A percentile compares a stretch with the other conserved stretches of the same genome.
These are phyloP conservation scores for Uromys caudimaculatus DNA, from an alignment of 2,797 vertebrate genomes.

Conservation along the genomic window DNA sequence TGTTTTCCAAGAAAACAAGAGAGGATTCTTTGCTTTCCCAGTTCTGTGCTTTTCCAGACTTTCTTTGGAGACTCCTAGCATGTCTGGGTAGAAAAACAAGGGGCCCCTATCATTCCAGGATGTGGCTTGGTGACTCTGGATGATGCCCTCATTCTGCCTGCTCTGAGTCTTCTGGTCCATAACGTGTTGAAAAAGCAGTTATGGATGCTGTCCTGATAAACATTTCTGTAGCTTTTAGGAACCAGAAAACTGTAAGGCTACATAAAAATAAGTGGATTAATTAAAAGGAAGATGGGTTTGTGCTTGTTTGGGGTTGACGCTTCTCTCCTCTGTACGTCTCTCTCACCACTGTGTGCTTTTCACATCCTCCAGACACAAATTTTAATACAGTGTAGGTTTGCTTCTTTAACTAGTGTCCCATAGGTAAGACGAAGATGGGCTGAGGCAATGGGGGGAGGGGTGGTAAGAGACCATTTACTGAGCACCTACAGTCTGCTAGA, in stretches of 20 bases:
- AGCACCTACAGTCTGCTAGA: not conserved
- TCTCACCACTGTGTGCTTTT: not conserved
- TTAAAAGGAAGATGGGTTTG: not conserved
- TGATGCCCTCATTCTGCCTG: not conserved
- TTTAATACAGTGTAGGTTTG: slow-evolving; percentile 7
- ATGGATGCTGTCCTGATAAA: slow-evolving; percentile 36
- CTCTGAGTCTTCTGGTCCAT: not conserved
- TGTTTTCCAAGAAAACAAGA: not conserved
- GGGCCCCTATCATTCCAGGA: not conserved
- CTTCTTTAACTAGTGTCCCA: slow-evolving; percentile 15
- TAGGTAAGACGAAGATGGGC: not conserved
- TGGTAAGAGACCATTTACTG: slow-evolving; percentile 40
- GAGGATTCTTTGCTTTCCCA: not conserved
- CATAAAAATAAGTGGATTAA: not conserved
- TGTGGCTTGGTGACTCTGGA: slow-evolving; percentile 15
- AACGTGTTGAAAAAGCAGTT: slow-evolving; percentile 48
- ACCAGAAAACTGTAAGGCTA: slow-evolving; percentile 26
- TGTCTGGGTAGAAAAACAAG: not conserved
- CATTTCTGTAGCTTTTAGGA: slow-evolving; percentile 37
- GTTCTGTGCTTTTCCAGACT: not conserved
- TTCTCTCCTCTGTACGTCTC: not conserved
- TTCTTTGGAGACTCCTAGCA: not conserved
- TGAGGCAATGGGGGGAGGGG: not conserved
- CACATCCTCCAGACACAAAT: not conserved
- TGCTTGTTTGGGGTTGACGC: not conserved